Conservation (phyloP, 2,797 vertebrate genomes). For the Pipistrellus nathusii region DNA sequence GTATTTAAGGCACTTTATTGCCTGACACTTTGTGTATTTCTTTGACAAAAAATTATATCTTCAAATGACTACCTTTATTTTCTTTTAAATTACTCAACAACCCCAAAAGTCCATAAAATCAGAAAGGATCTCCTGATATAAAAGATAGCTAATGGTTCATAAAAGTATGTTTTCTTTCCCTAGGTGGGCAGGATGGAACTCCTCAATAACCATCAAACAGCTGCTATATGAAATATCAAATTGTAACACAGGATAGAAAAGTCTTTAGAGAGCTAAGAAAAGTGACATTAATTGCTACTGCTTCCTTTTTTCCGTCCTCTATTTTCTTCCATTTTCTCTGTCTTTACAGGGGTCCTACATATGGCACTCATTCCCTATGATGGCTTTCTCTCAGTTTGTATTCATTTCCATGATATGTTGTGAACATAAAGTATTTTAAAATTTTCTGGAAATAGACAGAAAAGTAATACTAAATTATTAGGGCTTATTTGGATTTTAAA, state of each 20-base stretch:
- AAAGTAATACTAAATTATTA: not conserved
- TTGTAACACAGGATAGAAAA: not conserved
- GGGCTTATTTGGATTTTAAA: not conserved
- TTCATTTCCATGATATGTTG: not conserved
- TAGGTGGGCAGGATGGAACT: not conserved
- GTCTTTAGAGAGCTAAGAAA: not conserved
- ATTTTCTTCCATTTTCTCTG: not conserved
- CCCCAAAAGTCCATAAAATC: not conserved
- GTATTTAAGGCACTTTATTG: not conserved
- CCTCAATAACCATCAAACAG: not conserved
- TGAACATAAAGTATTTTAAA: slow-evolving; percentile 28
- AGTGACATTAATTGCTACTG: not conserved
- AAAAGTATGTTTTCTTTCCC: not conserved
- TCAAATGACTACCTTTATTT: not conserved
- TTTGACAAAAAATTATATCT: not conserved
- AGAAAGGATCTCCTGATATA: not conserved
- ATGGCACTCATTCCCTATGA: not conserved
- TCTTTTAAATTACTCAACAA: not conserved
- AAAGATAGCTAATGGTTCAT: not conserved
- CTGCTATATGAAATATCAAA: not conserved
- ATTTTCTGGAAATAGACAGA: not conserved
- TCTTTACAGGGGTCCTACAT: not conserved
- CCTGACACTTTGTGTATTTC: not conserved
- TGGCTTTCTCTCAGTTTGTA: not conserved
- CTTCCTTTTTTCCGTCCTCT: not conserved